Evolutionary conservation across 2,113 vertebrate genomes (phyloP).

Genomic region (Propithecus coquereli): DNA sequence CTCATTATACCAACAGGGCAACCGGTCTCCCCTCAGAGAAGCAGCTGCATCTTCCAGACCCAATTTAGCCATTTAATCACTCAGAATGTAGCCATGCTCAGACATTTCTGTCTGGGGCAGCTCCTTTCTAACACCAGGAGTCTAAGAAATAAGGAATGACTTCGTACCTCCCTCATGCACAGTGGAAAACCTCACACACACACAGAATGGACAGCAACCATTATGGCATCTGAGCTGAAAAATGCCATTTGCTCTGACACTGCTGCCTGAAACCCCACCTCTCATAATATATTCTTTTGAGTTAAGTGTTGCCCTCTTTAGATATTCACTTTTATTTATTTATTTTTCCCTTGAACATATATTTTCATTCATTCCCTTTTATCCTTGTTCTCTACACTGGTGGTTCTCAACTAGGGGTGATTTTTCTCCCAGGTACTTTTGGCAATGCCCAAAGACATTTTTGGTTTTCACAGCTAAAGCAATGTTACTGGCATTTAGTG

Average conservation of each 20-base stretch:
- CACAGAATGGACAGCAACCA: neutral
- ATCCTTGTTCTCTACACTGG: neutral
- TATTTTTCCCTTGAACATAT: neutral
- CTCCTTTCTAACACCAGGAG: neutral
- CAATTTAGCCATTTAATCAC: neutral
- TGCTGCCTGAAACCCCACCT: neutral
- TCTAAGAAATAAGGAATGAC: neutral
- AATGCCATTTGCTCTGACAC: neutral
- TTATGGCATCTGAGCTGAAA: neutral
- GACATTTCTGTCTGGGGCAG: neutral
- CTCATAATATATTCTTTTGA: neutral
- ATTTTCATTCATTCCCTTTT: neutral
- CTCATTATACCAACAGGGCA: neutral
- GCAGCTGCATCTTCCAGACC: neutral
- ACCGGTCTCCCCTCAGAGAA: neutral
- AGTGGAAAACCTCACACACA: neutral
- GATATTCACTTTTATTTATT: neutral
- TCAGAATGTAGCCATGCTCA: neutral
- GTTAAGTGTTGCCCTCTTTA: neutral
- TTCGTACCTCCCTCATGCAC: neutral
- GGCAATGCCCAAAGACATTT: neutral
- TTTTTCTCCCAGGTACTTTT: neutral
- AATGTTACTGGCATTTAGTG: neutral
- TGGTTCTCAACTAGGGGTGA: neutral
- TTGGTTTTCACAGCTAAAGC: neutral